Base-by-base conservation (phyloP, 2,113 vertebrate species). In the Microcebus lehilahytsara region DNA sequence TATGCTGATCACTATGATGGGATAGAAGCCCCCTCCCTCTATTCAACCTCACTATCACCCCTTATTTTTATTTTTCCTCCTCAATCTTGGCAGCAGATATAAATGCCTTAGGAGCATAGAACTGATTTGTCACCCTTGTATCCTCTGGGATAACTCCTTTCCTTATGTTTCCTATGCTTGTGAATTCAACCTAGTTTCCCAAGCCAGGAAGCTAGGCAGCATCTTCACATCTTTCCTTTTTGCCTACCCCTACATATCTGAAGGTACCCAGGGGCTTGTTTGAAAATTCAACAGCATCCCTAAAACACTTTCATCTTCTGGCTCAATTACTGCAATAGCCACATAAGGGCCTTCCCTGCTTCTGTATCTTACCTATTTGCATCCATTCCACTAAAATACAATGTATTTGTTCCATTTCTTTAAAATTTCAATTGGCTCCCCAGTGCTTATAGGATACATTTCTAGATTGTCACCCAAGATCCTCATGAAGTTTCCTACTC, bases 291-390 rank as follows among this genome's bases (percentile, higher is more conserved):
- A 30, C 62, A 88, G 30, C 6, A 5, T 27, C 3, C 72, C 46
- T 25, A 32, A n/a, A 37, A 30, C 13, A 2, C 56, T 3, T 40
- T 2, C 53, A 9, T 27, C 23, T 30, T 56, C 2, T 0, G 11
- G 9, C 56, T 34, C 37, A 27, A 20, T 51, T 12, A 40, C 30
- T 16, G 56, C 1, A 9, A 2, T 2, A 22, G 19, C 74, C 9
- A 4, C 0, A 27, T 1, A 0, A 22, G 32, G 1, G 0, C 51
- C n/a, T 56, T 37, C 10, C 13, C 46, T 0, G 8, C 46, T 40
- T 60, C 67, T 6, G 27, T 9, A 56, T n/a, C 3, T 23, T 56
- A 27, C 4, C 49, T 20, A 6, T 34, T 25, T 5, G 37, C 6
- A 67, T 0, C 0, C 1, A 27, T 46, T 46, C 32, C 32, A 19